phyloP scores from a whole-genome alignment of 2,113 vertebrate genomes.

The Chaetura pelagica region DNA sequence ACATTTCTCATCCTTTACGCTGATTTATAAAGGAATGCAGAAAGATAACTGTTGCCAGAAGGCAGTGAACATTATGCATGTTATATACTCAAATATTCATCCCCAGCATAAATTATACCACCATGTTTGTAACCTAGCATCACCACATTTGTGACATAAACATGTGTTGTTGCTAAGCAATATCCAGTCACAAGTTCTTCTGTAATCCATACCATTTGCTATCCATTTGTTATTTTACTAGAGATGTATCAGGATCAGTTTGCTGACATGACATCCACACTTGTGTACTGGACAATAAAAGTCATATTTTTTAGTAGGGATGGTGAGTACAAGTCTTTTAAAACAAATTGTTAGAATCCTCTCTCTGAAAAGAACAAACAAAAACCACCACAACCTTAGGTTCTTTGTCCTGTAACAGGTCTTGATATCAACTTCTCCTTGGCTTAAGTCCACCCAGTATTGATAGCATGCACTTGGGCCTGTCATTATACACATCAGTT shows the following conservation, averaged over 20 bases:
- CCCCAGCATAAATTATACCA: background rate
- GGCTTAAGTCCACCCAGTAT: background rate
- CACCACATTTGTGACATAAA: slow-evolving; percentile 22
- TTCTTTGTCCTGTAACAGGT: background rate
- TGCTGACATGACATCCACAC: background rate
- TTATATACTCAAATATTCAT: background rate
- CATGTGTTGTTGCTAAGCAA: slow-evolving; percentile 18
- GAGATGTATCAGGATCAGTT: background rate
- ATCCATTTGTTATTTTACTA: background rate
- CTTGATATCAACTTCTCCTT: background rate
- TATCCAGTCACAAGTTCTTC: background rate
- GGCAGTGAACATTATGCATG: background rate
- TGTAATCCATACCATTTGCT: background rate
- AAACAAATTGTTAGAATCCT: background rate
- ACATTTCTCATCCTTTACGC: background rate
- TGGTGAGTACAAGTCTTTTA: background rate
- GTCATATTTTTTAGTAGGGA: background rate
- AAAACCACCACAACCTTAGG: no score
- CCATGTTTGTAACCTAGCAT: background rate
- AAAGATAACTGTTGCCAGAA: background rate
- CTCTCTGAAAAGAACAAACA: background rate
- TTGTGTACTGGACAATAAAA: background rate
- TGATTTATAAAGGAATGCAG: background rate
- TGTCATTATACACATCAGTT: background rate
- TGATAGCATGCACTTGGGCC: background rate